Percentiles rank a stretch among this genome's conserved stretches.
These are phyloP conservation scores for Xenus cinereus DNA, from an alignment of 2,113 vertebrate species.

Conservation along the genomic window DNA sequence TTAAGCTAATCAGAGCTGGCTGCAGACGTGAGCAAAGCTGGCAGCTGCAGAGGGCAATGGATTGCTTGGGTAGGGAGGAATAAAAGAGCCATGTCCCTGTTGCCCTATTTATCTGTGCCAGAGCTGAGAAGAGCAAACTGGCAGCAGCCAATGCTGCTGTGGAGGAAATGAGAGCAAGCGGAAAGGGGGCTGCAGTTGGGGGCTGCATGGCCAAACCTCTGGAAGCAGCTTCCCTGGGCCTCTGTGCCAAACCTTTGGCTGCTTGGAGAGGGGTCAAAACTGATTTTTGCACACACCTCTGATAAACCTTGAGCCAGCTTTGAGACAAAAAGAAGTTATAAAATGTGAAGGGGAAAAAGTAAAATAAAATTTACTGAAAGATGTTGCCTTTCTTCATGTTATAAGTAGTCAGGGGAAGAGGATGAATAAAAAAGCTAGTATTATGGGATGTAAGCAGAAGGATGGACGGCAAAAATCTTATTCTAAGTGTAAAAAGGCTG, in stretches of 20 bases:
- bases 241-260: neutral
- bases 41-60: neutral
- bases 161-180: neutral
- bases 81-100: neutral
- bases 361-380: neutral
- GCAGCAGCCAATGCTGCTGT: neutral
- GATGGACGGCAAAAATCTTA: neutral
- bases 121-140: neutral
- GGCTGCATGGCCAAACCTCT: neutral
- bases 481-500: neutral
- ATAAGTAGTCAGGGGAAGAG: neutral
- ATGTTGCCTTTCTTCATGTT: neutral
- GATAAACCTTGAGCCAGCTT: neutral
- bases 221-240: neutral
- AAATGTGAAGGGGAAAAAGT: neutral
- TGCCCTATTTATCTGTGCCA: neutral
- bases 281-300: neutral
- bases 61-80: neutral
- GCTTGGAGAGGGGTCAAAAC: no score
- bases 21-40: neutral
- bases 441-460: neutral
- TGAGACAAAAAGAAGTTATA: neutral
- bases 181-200: accelerated
- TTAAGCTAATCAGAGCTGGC: neutral
- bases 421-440: neutral